Conservation (phyloP, 2,888 invertebrate genomes). For the Hartigia nigra region DNA sequence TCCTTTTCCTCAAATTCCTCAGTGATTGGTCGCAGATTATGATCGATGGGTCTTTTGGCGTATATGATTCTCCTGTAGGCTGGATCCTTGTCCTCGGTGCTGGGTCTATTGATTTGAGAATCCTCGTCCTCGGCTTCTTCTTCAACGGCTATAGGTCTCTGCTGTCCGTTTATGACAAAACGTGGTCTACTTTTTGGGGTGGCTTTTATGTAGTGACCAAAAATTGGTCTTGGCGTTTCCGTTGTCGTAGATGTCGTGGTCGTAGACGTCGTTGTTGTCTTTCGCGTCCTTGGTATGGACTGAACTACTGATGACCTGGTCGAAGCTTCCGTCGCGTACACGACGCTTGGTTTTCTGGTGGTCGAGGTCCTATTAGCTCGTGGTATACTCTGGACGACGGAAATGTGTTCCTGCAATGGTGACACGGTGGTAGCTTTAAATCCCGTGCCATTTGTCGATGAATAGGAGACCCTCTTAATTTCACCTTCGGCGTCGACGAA, state of each 20-base stretch:
- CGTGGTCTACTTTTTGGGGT: slow-evolving; percentile 51
- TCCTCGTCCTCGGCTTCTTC: slow-evolving; percentile 52
- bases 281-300: slow-evolving; percentile 72
- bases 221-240: slow-evolving; percentile 48
- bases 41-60: slow-evolving; percentile 57
- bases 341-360: slow-evolving; percentile 64
- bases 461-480: slow-evolving; percentile 83
- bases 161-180: slow-evolving; percentile 58
- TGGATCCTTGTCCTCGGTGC: slow-evolving; percentile 45
- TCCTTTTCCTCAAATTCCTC: slow-evolving; percentile 64
- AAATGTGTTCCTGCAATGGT: slow-evolving; percentile 65
- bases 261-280: slow-evolving; percentile 48
- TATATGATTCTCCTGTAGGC: slow-evolving; percentile 51
- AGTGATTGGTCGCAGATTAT: slow-evolving; percentile 59
- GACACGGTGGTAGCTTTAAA: slow-evolving; percentile 66
- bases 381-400: slow-evolving; percentile 62
- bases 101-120: slow-evolving; percentile 58
- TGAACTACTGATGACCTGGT: slow-evolving; percentile 75
- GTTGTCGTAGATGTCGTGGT: slow-evolving; percentile 58
- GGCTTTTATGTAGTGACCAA: slow-evolving; percentile 52
- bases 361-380: slow-evolving; percentile 66
- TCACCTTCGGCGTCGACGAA: slow-evolving; percentile 82
- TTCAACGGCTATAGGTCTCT: slow-evolving; percentile 47
- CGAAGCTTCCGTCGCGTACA: slow-evolving; percentile 66
- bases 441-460: slow-evolving; percentile 70